Evolutionary conservation across 2,888 invertebrate genomes (phyloP).

Genomic region (Aspidapion aeneum): DNA sequence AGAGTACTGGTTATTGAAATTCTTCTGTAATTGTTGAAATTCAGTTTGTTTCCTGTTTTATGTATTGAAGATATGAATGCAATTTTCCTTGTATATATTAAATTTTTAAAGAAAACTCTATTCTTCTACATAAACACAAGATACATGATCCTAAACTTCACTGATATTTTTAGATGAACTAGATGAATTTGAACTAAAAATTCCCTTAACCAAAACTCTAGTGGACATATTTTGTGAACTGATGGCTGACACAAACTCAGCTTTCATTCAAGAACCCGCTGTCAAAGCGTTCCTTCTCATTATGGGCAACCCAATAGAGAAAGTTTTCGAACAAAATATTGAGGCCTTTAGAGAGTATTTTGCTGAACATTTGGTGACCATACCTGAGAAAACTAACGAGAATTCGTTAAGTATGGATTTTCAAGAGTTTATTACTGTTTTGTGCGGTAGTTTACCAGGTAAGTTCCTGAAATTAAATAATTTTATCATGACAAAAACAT

Average conservation of each 20-base stretch:
- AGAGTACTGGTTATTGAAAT: too few relatives aligned
- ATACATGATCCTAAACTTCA: too few relatives aligned
- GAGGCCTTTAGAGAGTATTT: constrained; percentile 34
- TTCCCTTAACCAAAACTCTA: constrained; percentile 48
- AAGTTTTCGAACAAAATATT: constrained; percentile 29
- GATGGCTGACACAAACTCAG: constrained; percentile 47
- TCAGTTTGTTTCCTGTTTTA: too few relatives aligned
- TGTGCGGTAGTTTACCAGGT: constrained; percentile 40
- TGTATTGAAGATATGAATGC: too few relatives aligned
- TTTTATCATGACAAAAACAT: too few relatives aligned
- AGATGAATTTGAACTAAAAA: constrained; percentile 50
- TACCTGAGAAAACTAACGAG: constrained; percentile 30
- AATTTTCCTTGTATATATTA: too few relatives aligned
- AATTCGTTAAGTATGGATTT: constrained; percentile 38
- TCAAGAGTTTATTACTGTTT: constrained; percentile 36
- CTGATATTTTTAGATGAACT: constrained; percentile 49
- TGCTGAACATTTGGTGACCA: constrained; percentile 31
- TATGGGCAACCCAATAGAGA: constrained; percentile 47
- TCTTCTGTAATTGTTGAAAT: too few relatives aligned
- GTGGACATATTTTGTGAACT: constrained; percentile 51
- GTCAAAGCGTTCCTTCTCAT: constrained; percentile 48
- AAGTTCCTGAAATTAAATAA: constrained; percentile 25
- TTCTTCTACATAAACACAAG: too few relatives aligned
- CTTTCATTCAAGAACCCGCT: constrained; percentile 51
- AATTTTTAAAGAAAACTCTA: too few relatives aligned